Base-by-base conservation (phyloP, 1,140 invertebrate species). In the Ceratosolen fusciceps region DNA sequence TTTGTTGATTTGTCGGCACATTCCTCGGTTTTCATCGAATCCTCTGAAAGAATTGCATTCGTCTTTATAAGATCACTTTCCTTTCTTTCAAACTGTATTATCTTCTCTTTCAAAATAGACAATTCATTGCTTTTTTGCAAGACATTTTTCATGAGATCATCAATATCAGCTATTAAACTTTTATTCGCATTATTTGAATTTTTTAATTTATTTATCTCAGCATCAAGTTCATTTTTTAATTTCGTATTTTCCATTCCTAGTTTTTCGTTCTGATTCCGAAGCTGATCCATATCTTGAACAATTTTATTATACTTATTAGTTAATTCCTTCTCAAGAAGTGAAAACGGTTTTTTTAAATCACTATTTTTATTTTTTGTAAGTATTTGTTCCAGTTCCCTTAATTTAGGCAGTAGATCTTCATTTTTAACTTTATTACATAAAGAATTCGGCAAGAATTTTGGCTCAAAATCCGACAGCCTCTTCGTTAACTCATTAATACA, bases 11-110 rank as follows among this genome's bases (percentile, higher is more conserved):
- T 26, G 81, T 85, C 9, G 80, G 26, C 76, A 67, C 80, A 68
- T 54, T 80, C 83, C 21, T 83, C 82, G 62, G 80, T 74, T 8
- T 82, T 80, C 26, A 54, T 82, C 24, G 49, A 74, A 74, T 75
- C 39, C 0, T 60, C 31, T 16, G 21, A 47, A 34, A 26, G 21
- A 31, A 37, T 67, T 77, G 5, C 1, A 34, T 31, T 62, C 39
- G 47, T 47, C 73, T 70, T 60, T 29, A 71, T 54, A 1, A 49
- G n/a, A 62, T 73, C 47, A 43, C 31, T 37, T 3, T 16, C 47
- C 14, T 29, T 19, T 65, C 52, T 72, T 74, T 81, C 80, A 8
- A 77, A 65, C 21, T 77, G 58, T 16, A 74, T 75, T 4, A 81
- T n/a, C 37, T n/a, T 77, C 56, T 81, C 80, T 77, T 77, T 81